Conservation (phyloP, 1,140 invertebrate genomes). For the Nephotettix cincticeps region DNA sequence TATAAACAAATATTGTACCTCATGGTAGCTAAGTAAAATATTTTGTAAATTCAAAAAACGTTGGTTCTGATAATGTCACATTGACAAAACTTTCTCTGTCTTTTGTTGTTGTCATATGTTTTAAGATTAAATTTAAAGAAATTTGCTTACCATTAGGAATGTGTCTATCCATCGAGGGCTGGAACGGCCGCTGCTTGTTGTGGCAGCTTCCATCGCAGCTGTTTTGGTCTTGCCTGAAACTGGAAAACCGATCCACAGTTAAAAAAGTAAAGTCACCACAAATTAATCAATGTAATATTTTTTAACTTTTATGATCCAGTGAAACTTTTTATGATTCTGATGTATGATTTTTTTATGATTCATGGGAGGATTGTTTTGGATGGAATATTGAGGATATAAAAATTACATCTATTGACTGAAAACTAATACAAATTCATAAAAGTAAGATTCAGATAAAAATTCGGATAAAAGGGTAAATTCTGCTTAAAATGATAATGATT, state of each 20-base stretch:
- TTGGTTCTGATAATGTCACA: too few relatives aligned
- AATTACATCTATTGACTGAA: neutral
- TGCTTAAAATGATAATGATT: too few relatives aligned
- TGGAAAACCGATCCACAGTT: too few relatives aligned
- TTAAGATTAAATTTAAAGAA: too few relatives aligned
- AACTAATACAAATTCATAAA: too few relatives aligned
- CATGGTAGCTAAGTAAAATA: too few relatives aligned
- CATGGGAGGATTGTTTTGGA: neutral
- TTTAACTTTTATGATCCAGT: neutral
- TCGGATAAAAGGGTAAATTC: too few relatives aligned
- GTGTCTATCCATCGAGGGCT: neutral
- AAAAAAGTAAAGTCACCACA: neutral
- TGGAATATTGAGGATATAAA: neutral
- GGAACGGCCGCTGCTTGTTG: neutral
- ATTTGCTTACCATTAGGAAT: neutral
- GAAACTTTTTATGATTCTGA: neutral
- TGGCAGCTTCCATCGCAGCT: neutral
- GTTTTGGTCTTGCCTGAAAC: slow-evolving; percentile 2
- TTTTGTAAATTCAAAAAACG: too few relatives aligned
- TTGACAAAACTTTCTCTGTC: too few relatives aligned
- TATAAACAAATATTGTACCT: too few relatives aligned
- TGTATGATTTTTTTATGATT: neutral
- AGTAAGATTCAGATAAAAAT: too few relatives aligned
- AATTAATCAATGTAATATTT: neutral
- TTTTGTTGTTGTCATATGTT: too few relatives aligned